phyloP scores from a whole-genome alignment of 2,797 vertebrate genomes.

The Halcyon chelicuti region DNA sequence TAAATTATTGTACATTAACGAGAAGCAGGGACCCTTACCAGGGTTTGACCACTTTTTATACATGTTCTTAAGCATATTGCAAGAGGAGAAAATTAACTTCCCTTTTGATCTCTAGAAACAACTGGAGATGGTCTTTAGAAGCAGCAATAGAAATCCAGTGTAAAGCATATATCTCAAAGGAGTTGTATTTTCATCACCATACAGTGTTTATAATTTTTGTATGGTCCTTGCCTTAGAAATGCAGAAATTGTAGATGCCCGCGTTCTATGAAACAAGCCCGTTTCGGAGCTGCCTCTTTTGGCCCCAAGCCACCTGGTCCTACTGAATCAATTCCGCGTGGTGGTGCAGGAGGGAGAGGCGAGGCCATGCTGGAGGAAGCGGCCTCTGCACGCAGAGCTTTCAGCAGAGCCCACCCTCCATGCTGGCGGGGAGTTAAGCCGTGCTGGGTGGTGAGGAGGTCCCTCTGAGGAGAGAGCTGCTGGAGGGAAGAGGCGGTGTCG shows the following conservation, averaged over 20 bases:
- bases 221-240: slow-evolving; percentile 68
- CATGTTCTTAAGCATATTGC: slow-evolving; percentile 78
- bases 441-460: background rate
- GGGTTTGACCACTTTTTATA: slow-evolving; percentile 87
- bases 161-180: slow-evolving; percentile 73
- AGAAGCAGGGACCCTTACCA: slow-evolving; percentile 78
- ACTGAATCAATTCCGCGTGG: background rate
- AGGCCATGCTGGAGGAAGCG: background rate
- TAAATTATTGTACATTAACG: slow-evolving; percentile 96
- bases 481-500: background rate
- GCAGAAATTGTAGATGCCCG: slow-evolving; percentile 36
- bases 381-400: background rate
- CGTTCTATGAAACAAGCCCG: background rate
- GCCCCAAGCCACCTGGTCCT: background rate
- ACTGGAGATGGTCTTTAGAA: slow-evolving; percentile 71
- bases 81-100: slow-evolving; percentile 69
- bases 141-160: slow-evolving; percentile 82
- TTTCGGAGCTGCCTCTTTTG: background rate
- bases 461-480: background rate
- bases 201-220: slow-evolving; percentile 67
- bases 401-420: background rate
- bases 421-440: background rate
- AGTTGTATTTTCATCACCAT: slow-evolving; percentile 56
- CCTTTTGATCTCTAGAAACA: slow-evolving; percentile 70
- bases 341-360: background rate